Base-by-base conservation (phyloP, 2,888 invertebrate species). In the Camptogramma bilineatum region DNA sequence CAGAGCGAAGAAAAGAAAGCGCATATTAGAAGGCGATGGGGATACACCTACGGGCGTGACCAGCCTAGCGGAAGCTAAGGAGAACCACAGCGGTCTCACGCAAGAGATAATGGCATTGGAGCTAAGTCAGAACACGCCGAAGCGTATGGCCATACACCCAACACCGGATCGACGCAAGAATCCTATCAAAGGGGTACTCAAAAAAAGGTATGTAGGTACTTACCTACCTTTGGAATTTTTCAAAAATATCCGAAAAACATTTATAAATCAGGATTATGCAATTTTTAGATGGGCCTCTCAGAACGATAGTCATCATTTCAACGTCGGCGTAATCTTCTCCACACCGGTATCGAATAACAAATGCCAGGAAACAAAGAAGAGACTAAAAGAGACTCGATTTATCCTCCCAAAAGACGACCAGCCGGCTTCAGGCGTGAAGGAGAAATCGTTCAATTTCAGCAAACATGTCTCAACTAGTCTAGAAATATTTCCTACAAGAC, bases 241-340 rank as follows among this genome's bases (percentile, higher is more conserved):
- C 7, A 0, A 0, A 28, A 28, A 5, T 8, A 28, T 28, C 28
- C 7, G 28, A n/a, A n/a, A n/a, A n/a, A 5, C 28, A 31, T 1
- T 10, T 10, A 13, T 13, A 10, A 39, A 9, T 31, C 2, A 9
- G 8, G 31, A 4, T 39, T 34, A 13, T 13, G 13, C 0, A 13
- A 1, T 10, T 76, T 78, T 28, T 71, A 94, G 95, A 72, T 95
- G 95, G 81, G 89, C 88, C 0, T 95, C 95, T 2, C 95, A 95
- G 78, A 94, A 95, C 66, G 95, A 95, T 73, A 89, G 94, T 72
- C 88, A 94, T 48, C 91, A 94, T 70, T 91, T 93, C 51, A 92
- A 94, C 71, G 94, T 94, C 0, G 95, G 96, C 69, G 96, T 97
- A 0, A 97, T 96, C 67, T 97, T 97, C 77, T 97, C 97, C 4